Evolutionary conservation across 2,113 vertebrate species (phyloP).

Genomic region (Petrocephalus microphthalmus): DNA sequence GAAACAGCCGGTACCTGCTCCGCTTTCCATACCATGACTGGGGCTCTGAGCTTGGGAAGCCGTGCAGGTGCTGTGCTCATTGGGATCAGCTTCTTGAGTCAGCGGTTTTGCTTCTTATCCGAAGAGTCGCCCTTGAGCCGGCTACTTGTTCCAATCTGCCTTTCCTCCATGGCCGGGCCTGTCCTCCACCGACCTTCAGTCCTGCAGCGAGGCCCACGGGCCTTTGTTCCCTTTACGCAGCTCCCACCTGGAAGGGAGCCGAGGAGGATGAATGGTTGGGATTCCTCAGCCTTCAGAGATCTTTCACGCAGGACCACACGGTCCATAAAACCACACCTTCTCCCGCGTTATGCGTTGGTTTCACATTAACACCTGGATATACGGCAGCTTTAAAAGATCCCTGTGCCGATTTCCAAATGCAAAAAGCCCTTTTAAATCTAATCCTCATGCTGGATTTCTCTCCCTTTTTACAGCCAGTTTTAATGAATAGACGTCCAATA

Average conservation of each 20-base stretch:
- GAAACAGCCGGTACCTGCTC: background rate
- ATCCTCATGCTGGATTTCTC: slow-evolving; percentile 59
- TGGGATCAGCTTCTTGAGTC: background rate
- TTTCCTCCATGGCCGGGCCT: background rate
- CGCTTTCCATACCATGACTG: background rate
- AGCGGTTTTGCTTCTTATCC: background rate
- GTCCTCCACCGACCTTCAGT: slow-evolving; percentile 24
- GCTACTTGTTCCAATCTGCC: background rate
- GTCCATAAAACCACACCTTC: slow-evolving; percentile 64
- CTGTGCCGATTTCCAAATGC: slow-evolving; percentile 60
- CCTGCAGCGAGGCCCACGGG: slow-evolving; percentile 1
- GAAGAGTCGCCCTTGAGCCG: background rate
- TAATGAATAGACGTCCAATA: slow-evolving; percentile 93
- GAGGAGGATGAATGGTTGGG: slow-evolving; percentile 40
- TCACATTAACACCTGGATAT: slow-evolving; percentile 59
- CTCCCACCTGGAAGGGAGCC: background rate
- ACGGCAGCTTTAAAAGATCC: slow-evolving; percentile 56
- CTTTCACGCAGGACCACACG: slow-evolving; percentile 47
- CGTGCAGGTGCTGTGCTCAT: background rate
- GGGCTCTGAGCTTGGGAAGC: background rate
- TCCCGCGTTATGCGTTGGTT: slow-evolving; percentile 70
- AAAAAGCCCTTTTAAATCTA: slow-evolving; percentile 67
- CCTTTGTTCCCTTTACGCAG: background rate
- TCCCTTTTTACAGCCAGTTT: slow-evolving; percentile 73
- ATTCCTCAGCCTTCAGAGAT: slow-evolving; percentile 51